Conservation (phyloP, 2,888 invertebrate species). For the Esperia sulphurella region DNA sequence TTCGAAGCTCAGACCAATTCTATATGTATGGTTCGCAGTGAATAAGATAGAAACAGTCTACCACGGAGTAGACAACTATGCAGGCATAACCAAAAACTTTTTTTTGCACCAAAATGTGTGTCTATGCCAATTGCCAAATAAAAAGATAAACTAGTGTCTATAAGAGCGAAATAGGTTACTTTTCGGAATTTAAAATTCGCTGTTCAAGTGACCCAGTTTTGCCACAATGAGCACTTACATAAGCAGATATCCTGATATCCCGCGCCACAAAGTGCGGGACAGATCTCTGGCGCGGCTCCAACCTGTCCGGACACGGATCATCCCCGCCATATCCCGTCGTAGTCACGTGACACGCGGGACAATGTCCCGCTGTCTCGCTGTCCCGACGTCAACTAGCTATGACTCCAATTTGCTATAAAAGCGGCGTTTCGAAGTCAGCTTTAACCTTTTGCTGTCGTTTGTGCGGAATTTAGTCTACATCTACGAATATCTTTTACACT, state of each 20-base stretch:
- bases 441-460: conserved; percentile 12
- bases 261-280: conserved; percentile 33
- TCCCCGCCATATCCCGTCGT: conserved; percentile 25
- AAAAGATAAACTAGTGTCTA: background rate
- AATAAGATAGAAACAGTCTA: no score
- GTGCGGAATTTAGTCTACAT: conserved; percentile 8
- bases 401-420: conserved; percentile 36
- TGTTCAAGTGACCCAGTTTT: conserved; percentile 33
- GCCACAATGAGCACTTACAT: conserved; percentile 39
- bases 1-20: no score
- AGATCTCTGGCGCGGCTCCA: conserved; percentile 55
- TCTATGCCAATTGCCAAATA: no score
- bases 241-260: conserved; percentile 44
- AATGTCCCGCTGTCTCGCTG: conserved; percentile 28
- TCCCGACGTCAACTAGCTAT: conserved; percentile 18
- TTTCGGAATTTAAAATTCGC: conserved; percentile 10
- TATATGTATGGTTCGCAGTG: no score
- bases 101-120: no score
- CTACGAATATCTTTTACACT: conserved; percentile 13
- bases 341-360: conserved; percentile 35
- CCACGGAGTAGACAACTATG: no score
- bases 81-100: no score
- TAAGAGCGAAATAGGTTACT: background rate
- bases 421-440: conserved; percentile 15
- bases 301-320: conserved; percentile 33